Evolutionary conservation across 2,888 invertebrate genomes (phyloP), one percentile per base, ranked within the genome.

Genomic region (Sylvicola cinctus): DNA sequence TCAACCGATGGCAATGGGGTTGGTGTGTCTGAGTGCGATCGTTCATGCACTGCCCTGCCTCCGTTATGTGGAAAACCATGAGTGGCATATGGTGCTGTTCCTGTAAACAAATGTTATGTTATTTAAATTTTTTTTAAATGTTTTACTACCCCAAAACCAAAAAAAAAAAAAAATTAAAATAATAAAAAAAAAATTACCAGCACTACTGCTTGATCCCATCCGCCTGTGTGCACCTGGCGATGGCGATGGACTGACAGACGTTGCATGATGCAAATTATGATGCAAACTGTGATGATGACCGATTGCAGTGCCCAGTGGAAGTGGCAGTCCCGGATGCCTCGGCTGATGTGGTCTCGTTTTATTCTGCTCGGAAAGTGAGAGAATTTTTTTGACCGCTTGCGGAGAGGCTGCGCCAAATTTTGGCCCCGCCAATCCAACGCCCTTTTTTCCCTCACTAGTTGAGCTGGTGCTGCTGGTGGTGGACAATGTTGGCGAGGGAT

Each of bases 361-460:
- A 34, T 74, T 77, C 11, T 79, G 78, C 51, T 87, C 85, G 10
- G 87, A 81, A 20, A 98, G 65, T 6, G 93, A 79, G 44, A 98
- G 63, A 53, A 98, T 70, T 57, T 98, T 98, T 47, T 91, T 73
- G 13, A 96, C 90, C 7, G 95, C 90, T 58, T 95, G 93, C 14
- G 96, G 96, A 11, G 93, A 93, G 28, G 91, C 91, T 28, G 93
- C 79, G 42, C 91, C 76, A 47, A 76, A 76, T 52, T 76, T 76
- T 43, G 74, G 73, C 7, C 27, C 29, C 16, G 29, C 34, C 13
- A 54, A 50, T 40, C 48, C 49, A 8, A 25, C 7, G 3, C 63
- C 62, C 43, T 66, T 66, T 47, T 66, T 64, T 37, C 76, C 71
- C 51, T 80, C 81, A 48, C 80, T 80, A 30, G 84, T 81, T 40